These are phyloP conservation scores for Burhinus bistriatus DNA, from an alignment of 2,113 vertebrate species.

Conservation along the genomic window DNA sequence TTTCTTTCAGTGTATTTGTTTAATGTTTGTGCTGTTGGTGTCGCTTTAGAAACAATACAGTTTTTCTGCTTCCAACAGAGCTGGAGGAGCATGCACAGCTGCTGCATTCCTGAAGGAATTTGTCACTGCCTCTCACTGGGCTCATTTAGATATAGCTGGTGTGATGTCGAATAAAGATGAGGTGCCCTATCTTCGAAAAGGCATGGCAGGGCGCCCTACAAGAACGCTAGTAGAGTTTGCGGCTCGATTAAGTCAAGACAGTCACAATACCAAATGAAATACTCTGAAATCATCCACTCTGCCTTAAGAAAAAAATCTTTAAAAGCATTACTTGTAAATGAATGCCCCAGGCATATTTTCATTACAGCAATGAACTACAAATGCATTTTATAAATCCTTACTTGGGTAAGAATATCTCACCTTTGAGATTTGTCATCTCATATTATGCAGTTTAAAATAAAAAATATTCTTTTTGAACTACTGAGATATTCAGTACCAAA, in stretches of 20 bases:
- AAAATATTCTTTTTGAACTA: not conserved
- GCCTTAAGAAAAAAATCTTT: not conserved
- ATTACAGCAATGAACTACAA: not conserved
- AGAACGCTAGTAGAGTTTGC: slow-evolving; percentile 90
- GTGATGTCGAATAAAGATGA: slow-evolving; percentile 97
- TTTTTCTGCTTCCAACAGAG: slow-evolving; percentile 70
- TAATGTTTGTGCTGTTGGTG: not conserved
- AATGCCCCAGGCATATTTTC: not conserved
- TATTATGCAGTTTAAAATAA: not conserved
- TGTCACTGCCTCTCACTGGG: slow-evolving; percentile 89
- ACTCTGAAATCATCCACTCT: not conserved
- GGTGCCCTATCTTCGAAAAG: slow-evolving; percentile 89
- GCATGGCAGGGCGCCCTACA: slow-evolving; percentile 94
- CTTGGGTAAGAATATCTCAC: not conserved
- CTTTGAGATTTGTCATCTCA: not conserved
- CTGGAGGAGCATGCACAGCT: slow-evolving; percentile 93
- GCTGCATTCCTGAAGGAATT: slow-evolving; percentile 95
- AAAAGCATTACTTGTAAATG: not conserved
- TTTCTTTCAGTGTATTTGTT: not conserved
- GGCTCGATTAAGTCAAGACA: slow-evolving; percentile 72
- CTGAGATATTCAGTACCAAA: not conserved
- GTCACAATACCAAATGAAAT: slow-evolving; percentile 13
- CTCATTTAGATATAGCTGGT: slow-evolving; percentile 95
- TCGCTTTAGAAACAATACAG: not conserved
- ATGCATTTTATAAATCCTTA: not conserved